These are phyloP conservation scores for Oxyruncus cristatus DNA, from an alignment of 2,113 vertebrate genomes.

Conservation along the genomic window DNA sequence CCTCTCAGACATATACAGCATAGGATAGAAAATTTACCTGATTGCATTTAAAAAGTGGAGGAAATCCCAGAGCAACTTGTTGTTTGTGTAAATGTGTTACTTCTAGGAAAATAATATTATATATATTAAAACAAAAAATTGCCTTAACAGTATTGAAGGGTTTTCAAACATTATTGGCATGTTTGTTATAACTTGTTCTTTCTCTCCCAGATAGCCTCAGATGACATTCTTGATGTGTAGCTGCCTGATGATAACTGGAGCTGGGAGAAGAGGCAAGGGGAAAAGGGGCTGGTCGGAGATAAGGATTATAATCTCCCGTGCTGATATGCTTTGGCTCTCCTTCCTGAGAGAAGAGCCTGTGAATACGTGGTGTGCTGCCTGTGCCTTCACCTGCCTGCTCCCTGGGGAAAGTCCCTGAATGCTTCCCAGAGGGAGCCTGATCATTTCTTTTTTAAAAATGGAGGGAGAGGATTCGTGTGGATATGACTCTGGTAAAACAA, in stretches of 20 bases:
- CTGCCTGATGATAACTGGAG: not conserved
- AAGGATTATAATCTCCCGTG: not conserved
- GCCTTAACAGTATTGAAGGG: not conserved
- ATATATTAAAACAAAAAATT: not conserved
- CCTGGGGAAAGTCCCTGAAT: not conserved
- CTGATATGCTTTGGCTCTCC: not conserved
- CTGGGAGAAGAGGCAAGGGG: not conserved
- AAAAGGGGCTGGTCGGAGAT: not conserved
- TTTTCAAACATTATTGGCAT: not conserved
- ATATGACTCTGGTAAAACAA: accelerated
- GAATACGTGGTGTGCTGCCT: not conserved
- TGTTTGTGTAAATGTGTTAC: not conserved
- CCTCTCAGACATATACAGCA: not conserved
- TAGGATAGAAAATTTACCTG: not conserved
- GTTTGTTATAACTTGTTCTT: not conserved
- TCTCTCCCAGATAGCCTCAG: not conserved
- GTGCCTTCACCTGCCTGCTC: not conserved
- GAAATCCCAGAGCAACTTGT: not conserved
- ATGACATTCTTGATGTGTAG: not conserved
- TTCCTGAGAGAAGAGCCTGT: not conserved
- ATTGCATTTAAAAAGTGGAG: not conserved
- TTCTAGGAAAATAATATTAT: not conserved
- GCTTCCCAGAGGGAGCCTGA: not conserved
- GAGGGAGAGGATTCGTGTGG: not conserved
- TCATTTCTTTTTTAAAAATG: not conserved